These are phyloP conservation scores for Antheraea yamamai DNA, from an alignment of 2,888 invertebrate species.

Conservation along the genomic window DNA sequence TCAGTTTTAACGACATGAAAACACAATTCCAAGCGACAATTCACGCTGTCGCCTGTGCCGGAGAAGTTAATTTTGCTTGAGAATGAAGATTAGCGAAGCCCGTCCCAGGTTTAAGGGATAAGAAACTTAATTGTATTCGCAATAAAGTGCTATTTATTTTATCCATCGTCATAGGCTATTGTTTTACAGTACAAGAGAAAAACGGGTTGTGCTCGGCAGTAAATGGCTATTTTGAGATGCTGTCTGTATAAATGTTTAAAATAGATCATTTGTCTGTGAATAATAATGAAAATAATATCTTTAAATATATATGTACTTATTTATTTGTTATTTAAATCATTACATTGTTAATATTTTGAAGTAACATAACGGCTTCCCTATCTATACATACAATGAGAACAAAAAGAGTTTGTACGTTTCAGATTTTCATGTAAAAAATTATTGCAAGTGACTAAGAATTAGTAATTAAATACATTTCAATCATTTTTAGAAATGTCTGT, in stretches of 20 bases:
- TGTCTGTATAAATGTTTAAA: constrained; percentile 4
- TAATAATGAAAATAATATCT: not conserved
- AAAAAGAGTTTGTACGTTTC: too few species aligned
- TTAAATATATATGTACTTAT: not conserved
- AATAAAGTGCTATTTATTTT: not conserved
- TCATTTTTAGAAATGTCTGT: too few species aligned
- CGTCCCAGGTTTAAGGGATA: not conserved
- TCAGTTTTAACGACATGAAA: constrained; percentile 11
- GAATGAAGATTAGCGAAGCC: not conserved
- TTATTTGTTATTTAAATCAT: not conserved
- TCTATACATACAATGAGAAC: too few species aligned
- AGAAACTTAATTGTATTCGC: not conserved
- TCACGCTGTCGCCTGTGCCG: constrained; percentile 15
- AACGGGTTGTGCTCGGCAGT: not conserved
- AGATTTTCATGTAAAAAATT: too few species aligned
- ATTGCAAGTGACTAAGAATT: too few species aligned
- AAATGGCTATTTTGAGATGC: not conserved
- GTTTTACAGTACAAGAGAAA: constrained; percentile 1
- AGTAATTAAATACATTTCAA: too few species aligned
- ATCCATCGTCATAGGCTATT: not conserved
- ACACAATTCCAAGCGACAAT: constrained; percentile 25
- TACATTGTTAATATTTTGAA: too few species aligned
- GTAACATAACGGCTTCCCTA: too few species aligned
- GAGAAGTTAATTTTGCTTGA: not conserved
- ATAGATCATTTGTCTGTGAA: not conserved